Evolutionary conservation across 1,140 invertebrate species (phyloP), one percentile per base, ranked within the genome.

Genomic region (Aricia agestis): DNA sequence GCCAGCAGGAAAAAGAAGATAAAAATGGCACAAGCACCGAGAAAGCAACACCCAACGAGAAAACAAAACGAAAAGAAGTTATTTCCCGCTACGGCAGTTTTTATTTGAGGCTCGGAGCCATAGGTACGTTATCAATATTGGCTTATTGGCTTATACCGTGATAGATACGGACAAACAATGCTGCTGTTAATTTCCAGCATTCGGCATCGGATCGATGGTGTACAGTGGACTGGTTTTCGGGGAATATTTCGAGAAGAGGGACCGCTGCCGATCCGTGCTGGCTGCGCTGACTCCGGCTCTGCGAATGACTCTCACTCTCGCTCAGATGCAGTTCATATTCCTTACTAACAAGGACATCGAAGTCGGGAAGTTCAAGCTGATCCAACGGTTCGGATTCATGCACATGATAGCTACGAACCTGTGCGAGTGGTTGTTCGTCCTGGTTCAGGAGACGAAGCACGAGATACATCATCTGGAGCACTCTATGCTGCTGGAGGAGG

Each of bases 401-500:
- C 96, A 97, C 81, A 95, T 97, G 94, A 95, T 97, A 63, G 96
- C 95, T 3, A 96, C 95, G 5, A 97, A 97, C 88, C 85, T 97
- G 5, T 96, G 95, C 85, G 95, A 97, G 78, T 97, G 96, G 96
- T 80, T 97, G 1, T 95, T 96, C 81, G 95, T 97, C n/a, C 89
- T 97, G 0, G 95, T 97, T 6, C 94, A 96, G 79, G 96, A 97
- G 86, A 97, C 96, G 1, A 95, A 95, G 77, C 95, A 96, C 81
- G 95, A 96, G 83, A 96, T 97, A 77, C 92, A 92, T 75, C 93
- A 94, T 82, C 82, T 94, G 75, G 92, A 93, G 77, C 86, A 92
- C 77, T 85, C 87, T 2, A 84, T 85, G 71, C 42, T 78, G 25
- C 31, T 73, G 9, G 59, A 75, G 18, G 63, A 63, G 0, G 84